Conservation (phyloP, 2,797 vertebrate species). For the Sebastes alutus region DNA sequence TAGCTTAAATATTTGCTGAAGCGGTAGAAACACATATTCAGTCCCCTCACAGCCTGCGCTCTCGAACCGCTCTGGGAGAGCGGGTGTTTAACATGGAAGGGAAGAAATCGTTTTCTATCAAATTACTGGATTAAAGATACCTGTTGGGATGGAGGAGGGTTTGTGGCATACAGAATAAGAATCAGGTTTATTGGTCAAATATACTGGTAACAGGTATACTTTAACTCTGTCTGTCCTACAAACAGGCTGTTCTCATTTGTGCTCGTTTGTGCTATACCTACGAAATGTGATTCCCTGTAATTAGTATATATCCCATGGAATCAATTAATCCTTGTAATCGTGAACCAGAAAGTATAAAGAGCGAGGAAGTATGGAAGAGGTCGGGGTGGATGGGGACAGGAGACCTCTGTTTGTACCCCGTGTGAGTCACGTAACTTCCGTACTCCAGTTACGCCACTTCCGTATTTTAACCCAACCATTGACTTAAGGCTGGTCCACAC, state of each 20-base stretch:
- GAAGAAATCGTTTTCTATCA: neutral
- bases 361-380: no score
- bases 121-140: neutral
- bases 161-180: neutral
- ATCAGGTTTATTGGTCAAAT: neutral
- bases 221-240: neutral
- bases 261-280: no score
- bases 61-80: neutral
- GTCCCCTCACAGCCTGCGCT: neutral
- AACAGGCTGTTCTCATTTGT: neutral
- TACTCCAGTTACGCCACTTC: no score
- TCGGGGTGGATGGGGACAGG: no score
- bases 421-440: no score
- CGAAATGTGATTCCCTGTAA: no score
- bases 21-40: slow-evolving; percentile 18
- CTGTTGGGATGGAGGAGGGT: neutral
- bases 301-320: no score
- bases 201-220: neutral
- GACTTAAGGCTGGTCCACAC: no score
- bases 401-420: no score
- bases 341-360: no score
- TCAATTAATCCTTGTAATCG: no score
- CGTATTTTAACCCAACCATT: no score
- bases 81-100: neutral
- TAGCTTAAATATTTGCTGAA: slow-evolving; percentile 51